phyloP scores from a whole-genome alignment of 2,113 vertebrate genomes.

The Etheostoma cragini region DNA sequence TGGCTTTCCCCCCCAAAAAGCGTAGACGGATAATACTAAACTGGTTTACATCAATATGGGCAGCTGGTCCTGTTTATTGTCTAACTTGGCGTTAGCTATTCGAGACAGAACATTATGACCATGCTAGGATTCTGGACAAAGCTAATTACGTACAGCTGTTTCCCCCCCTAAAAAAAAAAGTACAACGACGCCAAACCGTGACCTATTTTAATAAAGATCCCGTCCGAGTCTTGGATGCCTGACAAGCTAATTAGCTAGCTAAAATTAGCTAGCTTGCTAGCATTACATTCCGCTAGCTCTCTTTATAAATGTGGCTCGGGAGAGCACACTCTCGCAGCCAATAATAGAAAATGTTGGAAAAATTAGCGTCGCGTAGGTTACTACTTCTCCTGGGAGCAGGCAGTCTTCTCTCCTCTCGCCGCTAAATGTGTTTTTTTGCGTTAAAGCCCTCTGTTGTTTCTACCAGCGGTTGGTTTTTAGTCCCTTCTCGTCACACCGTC shows the following conservation, averaged over 20 bases:
- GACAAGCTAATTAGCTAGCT: slow-evolving; percentile 81
- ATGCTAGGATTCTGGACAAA: slow-evolving; percentile 14
- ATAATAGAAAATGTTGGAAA: slow-evolving; percentile 70
- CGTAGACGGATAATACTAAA: slow-evolving; percentile 28
- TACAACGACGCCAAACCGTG: slow-evolving; percentile 49
- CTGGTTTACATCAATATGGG: slow-evolving; percentile 57
- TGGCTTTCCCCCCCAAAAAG: slow-evolving; percentile 43
- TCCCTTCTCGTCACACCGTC: slow-evolving; percentile 52
- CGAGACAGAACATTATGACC: slow-evolving; percentile 54
- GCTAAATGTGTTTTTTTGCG: slow-evolving; percentile 14
- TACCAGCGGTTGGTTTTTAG: slow-evolving; percentile 24
- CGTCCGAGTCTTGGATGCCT: slow-evolving; percentile 64
- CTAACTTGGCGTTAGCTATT: slow-evolving; percentile 61
- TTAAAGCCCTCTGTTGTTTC: slow-evolving; percentile 49
- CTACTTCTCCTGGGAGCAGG: slow-evolving; percentile 28
- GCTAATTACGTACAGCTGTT: slow-evolving; percentile 10
- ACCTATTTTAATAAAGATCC: slow-evolving; percentile 66
- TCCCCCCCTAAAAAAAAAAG: slow-evolving; percentile 19
- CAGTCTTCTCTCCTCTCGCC: slow-evolving; percentile 30
- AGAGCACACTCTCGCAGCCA: slow-evolving; percentile 58
- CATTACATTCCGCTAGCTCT: slow-evolving; percentile 83
- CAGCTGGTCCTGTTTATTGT: slow-evolving; percentile 63
- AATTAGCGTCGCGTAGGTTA: slow-evolving; percentile 49
- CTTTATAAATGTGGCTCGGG: slow-evolving; percentile 65
- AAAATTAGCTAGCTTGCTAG: slow-evolving; percentile 73